These are phyloP conservation scores for Prosopocoilus inquinatus DNA, from an alignment of 2,888 invertebrate species.

Conservation along the genomic window DNA sequence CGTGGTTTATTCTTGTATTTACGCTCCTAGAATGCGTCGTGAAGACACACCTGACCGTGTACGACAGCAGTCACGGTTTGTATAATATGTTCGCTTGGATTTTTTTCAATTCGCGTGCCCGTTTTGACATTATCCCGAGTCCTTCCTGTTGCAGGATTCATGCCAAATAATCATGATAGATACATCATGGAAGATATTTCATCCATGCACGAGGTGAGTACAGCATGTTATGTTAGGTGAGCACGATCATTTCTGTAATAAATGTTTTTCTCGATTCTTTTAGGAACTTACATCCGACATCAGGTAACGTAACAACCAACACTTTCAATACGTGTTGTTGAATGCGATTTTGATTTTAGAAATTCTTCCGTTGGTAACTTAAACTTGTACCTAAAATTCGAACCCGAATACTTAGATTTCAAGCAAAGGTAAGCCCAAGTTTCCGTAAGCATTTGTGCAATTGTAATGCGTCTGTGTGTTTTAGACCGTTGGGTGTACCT, in stretches of 20 bases:
- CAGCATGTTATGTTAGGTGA: background rate
- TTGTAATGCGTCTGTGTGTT: constrained; percentile 35
- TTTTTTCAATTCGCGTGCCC: constrained; percentile 44
- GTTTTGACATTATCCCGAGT: constrained; percentile 13
- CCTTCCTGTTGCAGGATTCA: constrained; percentile 59
- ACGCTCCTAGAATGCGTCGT: constrained; percentile 66
- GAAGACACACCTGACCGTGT: constrained; percentile 68
- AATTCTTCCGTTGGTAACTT: constrained; percentile 36
- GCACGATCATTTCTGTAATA: constrained; percentile 19
- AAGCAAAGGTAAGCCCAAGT: constrained; percentile 57
- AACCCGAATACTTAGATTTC: constrained; percentile 68
- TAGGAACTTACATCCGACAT: constrained; percentile 47
- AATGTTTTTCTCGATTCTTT: constrained; percentile 28
- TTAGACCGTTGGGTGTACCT: constrained; percentile 82
- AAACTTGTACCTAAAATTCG: constrained; percentile 57
- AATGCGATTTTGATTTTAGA: constrained; percentile 12
- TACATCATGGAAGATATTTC: constrained; percentile 66
- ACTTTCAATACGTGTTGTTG: background rate
- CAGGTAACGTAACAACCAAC: constrained; percentile 32
- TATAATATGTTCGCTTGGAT: constrained; percentile 50
- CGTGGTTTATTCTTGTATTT: constrained; percentile 66
- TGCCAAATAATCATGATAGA: constrained; percentile 68
- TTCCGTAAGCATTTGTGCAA: constrained; percentile 11
- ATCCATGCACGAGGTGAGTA: constrained; percentile 55
- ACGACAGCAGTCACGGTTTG: constrained; percentile 74